A percentile compares a stretch with the other conserved stretches of the same genome.
phyloP scores from a whole-genome alignment of 2,888 invertebrate genomes.

The Lasioglossum figueresi region DNA sequence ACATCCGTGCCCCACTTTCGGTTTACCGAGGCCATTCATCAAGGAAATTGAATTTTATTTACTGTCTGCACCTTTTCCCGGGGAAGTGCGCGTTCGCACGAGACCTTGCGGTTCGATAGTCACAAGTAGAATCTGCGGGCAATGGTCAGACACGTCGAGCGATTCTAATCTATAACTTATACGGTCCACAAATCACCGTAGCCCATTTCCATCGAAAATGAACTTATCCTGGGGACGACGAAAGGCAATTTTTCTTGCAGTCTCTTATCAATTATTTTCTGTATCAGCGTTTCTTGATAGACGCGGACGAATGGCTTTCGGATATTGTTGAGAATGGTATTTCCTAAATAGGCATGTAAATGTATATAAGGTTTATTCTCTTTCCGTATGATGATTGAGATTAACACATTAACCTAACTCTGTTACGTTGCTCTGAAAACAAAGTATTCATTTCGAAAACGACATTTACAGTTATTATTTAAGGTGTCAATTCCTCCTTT shows the following conservation, averaged over 20 bases:
- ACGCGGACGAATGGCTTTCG: too few relatives aligned
- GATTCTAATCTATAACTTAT: neutral
- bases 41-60: constrained; percentile 6
- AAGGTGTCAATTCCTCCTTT: too few relatives aligned
- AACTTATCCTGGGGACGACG: neutral
- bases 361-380: too few relatives aligned
- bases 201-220: neutral
- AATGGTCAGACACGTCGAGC: neutral
- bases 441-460: too few relatives aligned
- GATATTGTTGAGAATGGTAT: too few relatives aligned
- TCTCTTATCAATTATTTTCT: neutral
- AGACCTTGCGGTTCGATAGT: neutral
- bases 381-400: too few relatives aligned
- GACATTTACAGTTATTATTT: too few relatives aligned
- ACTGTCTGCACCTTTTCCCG: neutral
- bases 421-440: too few relatives aligned
- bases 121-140: neutral
- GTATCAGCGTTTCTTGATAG: neutral
- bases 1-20: neutral
- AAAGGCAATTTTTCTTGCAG: neutral
- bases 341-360: neutral
- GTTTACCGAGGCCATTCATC: neutral
- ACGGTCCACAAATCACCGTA: neutral
- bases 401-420: too few relatives aligned
- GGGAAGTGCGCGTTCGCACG: neutral